Evolutionary conservation across 2,113 vertebrate species (phyloP), one percentile per base, ranked within the genome.

Genomic region (Herpetotheres cachinnans): DNA sequence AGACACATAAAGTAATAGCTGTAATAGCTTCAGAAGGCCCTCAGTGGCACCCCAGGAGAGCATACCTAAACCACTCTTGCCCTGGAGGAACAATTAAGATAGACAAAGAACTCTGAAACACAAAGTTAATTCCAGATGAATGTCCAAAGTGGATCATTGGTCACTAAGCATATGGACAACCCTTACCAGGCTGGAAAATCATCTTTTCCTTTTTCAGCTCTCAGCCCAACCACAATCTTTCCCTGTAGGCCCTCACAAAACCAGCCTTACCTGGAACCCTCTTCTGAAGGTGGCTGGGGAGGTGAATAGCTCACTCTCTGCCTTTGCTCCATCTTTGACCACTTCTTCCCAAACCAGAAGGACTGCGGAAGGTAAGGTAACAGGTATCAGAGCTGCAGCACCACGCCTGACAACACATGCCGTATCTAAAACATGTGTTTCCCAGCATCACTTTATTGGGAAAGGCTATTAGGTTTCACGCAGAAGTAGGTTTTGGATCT

Each of bases 211-310:
- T 66, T 22, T 62, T 42, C 50, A 86, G 19, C 34, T 63, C 40
- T 52, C 47, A 92, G 85, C 12, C 10, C 52, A 78, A n/a, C 4
- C 32, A 61, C 26, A 70, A 0, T 7, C 65, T 58, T 77, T 56
- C 11, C 42, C 32, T 38, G 32, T 14, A 72, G n/a, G 62, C 36
- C 16, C 6, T 69, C 42, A 40, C 27, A 85, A 67, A 82, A 3
- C 19, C n/a, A 77, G 9, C 3, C 50, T 62, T 62, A 88, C 8
- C 17, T 0, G 0, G 12, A 61, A 71, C 2, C 6, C 9, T 19
- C 44, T 85, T 74, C 38, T 69, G 38, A 84, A 63, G 34, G 19
- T 13, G 15, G 11, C 6, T 32, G n/a, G 2, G 25, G 9, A 65
- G 10, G 32, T 5, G 4, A 59, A 30, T 5, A 47, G 25, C 16